phyloP scores from a whole-genome alignment of 2,113 vertebrate genomes.

The Cottus gobio region DNA sequence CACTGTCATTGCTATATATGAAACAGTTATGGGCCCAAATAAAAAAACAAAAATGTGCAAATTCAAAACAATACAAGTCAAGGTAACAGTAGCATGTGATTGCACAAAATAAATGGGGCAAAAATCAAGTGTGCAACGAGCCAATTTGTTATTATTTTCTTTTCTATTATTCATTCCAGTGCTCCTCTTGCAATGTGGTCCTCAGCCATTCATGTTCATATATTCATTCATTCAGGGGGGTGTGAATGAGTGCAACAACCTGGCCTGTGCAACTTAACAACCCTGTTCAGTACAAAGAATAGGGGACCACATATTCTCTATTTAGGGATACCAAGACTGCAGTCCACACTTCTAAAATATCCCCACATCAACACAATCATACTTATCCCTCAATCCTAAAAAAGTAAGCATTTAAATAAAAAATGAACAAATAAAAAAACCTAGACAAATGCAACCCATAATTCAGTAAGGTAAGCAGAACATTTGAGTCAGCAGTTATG shows the following conservation, averaged over 20 bases:
- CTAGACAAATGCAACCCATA: slow-evolving; percentile 55
- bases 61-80: slow-evolving; percentile 51
- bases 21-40: slow-evolving; percentile 31
- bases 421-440: slow-evolving; percentile 24
- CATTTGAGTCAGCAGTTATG: slow-evolving; percentile 63
- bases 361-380: slow-evolving; percentile 28
- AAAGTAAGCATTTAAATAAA: slow-evolving; percentile 40
- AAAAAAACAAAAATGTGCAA: slow-evolving; percentile 48
- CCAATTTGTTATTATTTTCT: slow-evolving; percentile 20
- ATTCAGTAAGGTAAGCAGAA: slow-evolving; percentile 61
- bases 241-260: slow-evolving; percentile 42
- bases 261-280: slow-evolving; percentile 73
- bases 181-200: slow-evolving; percentile 51
- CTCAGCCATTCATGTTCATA: slow-evolving; percentile 37
- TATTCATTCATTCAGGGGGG: slow-evolving; percentile 40
- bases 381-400: slow-evolving; percentile 32
- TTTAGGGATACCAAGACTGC: slow-evolving; percentile 7
- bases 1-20: slow-evolving; percentile 53
- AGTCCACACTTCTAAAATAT: slow-evolving; percentile 20
- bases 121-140: slow-evolving; percentile 55
- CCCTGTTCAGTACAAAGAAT: slow-evolving; percentile 52
- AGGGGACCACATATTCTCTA: slow-evolving; percentile 34
- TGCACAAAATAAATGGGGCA: slow-evolving; percentile 22
- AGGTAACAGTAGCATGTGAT: slow-evolving; percentile 35
- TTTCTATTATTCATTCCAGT: slow-evolving; percentile 26